Evolutionary conservation across 2,888 invertebrate genomes (phyloP), one percentile per base, ranked within the genome.

Genomic region (Phaedon cochleariae): DNA sequence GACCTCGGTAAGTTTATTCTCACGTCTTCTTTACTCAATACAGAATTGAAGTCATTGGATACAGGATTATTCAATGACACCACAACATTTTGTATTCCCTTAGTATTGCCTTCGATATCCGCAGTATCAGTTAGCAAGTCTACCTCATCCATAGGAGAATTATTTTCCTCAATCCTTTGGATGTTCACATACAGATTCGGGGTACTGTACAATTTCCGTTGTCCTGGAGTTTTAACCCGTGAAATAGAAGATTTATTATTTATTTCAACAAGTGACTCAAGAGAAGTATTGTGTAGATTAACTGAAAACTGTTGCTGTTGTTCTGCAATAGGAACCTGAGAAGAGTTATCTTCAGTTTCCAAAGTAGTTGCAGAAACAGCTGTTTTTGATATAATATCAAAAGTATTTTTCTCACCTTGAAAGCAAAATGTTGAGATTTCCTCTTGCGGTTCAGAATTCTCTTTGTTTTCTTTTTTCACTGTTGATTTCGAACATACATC

Each of bases 361-460:
- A 34, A 10, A 34, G 6, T 34, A 9, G 31, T 9, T 10, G 31
- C 31, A 34, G 31, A 10, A 34, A 34, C 31, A 34, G 31, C 41
- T 4, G 15, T 15, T 55, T 18, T 53, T 12, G 60, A 45, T 48
- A 31, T 45, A 29, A 54, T 46, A 45, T 48, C 54, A 21, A 21
- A 46, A 61, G 46, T 49, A 46, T 45, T 51, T 29, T 4, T 22
- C 20, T 51, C 15, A 15, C 22, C 22, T 29, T 22, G n/a, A 10
- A 34, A 49, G 12, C 22, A 12, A 10, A 10, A 49, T 49, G 2
- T 21, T 20, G 21, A n/a, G 10, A 5, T 49, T 49, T 6, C 21
- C 49, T 22, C 20, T 49, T 5, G 18, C 26, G 31, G 17, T 53
- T 53, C 29, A 1, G 17, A 29, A 21, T 15, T 21, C 34, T 34